Evolutionary conservation across 2,113 vertebrate genomes (phyloP).

Genomic region (Hippocampus guttulatus): DNA sequence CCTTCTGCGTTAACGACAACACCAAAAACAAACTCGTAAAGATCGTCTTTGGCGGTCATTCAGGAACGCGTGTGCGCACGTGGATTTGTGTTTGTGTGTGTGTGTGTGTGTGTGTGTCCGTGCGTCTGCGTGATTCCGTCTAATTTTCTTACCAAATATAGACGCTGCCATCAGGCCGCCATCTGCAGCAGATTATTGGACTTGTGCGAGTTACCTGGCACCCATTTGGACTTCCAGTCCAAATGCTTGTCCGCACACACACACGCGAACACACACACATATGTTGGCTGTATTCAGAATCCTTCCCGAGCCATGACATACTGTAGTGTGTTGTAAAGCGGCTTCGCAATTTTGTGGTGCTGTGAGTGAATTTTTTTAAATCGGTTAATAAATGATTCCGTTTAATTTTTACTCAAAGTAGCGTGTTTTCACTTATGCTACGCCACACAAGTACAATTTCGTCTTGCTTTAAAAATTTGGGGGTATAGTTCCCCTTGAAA

Average conservation of each 20-base stretch:
- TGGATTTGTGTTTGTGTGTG: neutral
- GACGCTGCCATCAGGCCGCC: slow-evolving; percentile 29
- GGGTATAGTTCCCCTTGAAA: too few species aligned
- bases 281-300: neutral
- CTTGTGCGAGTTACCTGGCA: slow-evolving; percentile 9
- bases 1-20: neutral
- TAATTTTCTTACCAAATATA: slow-evolving; percentile 32
- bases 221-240: neutral
- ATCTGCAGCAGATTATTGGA: slow-evolving; percentile 28
- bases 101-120: neutral
- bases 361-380: too few species aligned
- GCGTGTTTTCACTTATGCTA: too few species aligned
- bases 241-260: neutral
- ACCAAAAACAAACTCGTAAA: slow-evolving; percentile 4
- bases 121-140: slow-evolving; percentile 10
- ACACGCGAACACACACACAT: neutral
- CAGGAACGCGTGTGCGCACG: neutral
- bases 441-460: too few species aligned
- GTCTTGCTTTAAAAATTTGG: too few species aligned
- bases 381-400: too few species aligned
- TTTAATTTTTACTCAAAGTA: too few species aligned
- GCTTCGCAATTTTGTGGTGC: too few species aligned
- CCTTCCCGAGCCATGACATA: neutral
- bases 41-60: slow-evolving; percentile 7
- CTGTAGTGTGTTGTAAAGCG: neutral